Conservation (phyloP, 2,888 invertebrate genomes). For the Aplocera efformata region DNA sequence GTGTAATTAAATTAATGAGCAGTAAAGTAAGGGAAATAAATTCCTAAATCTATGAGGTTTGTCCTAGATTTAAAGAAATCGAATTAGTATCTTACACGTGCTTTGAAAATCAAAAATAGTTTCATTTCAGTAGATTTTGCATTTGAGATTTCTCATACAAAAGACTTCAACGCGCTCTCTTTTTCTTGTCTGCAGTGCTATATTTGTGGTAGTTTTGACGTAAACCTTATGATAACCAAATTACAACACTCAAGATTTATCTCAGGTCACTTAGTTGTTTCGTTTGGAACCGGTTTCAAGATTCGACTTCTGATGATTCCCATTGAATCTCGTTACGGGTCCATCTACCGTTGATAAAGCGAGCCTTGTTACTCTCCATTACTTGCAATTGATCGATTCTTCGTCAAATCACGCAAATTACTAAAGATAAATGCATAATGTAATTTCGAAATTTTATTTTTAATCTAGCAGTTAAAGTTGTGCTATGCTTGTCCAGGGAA, state of each 20-base stretch:
- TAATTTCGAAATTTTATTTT: too few species aligned
- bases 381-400: slow-evolving; percentile 6
- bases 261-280: too few species aligned
- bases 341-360: slow-evolving; percentile 27
- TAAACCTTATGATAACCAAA: too few species aligned
- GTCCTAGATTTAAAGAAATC: not conserved
- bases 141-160: slow-evolving; percentile 30
- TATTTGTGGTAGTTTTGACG: too few species aligned
- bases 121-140: not conserved
- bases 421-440: too few species aligned
- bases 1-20: too few species aligned
- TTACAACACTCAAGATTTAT: too few species aligned
- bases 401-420: not conserved
- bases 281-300: too few species aligned
- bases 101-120: not conserved
- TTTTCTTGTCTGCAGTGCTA: not conserved
- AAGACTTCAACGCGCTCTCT: slow-evolving; percentile 51
- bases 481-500: too few species aligned
- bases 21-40: too few species aligned
- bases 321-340: slow-evolving; percentile 20
- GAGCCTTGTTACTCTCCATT: slow-evolving; percentile 17
- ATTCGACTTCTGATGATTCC: slow-evolving; percentile 1
- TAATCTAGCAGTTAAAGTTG: too few species aligned
- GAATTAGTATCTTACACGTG: not conserved
- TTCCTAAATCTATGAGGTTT: too few species aligned